Evolutionary conservation across 1,140 invertebrate species (phyloP).

Genomic region (Polypedilum vanderplanki): DNA sequence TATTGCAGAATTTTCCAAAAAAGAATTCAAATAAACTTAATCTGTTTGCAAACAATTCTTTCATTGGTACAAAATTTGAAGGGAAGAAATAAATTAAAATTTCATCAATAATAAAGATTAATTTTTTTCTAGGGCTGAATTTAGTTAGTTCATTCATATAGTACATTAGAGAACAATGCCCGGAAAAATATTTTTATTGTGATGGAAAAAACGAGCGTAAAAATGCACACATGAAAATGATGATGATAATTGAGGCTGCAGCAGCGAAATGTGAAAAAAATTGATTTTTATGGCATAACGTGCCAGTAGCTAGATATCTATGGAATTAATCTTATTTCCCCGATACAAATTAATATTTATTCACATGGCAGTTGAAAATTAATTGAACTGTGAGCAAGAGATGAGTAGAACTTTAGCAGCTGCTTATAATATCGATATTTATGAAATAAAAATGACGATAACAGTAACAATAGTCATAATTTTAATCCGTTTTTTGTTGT

Average conservation of each 20-base stretch:
- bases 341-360: neutral
- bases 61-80: no score
- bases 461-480: slow-evolving; percentile 28
- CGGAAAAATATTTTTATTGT: no score
- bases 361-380: neutral
- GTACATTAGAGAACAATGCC: neutral
- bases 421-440: neutral
- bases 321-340: slow-evolving; percentile 5
- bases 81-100: no score
- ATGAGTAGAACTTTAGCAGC: neutral
- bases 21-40: neutral
- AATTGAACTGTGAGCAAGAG: neutral
- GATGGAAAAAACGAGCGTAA: no score
- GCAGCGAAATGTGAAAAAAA: neutral
- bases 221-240: neutral
- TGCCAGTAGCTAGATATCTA: slow-evolving; percentile 10
- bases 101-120: neutral
- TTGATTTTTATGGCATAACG: neutral
- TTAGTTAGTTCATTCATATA: neutral
- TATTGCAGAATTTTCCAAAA: neutral
- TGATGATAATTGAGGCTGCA: slow-evolving; percentile 3
- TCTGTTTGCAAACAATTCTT: slow-evolving; percentile 24
- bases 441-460: slow-evolving; percentile 21
- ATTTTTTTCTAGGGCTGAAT: neutral
- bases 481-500: neutral